phyloP scores from a whole-genome alignment of 1,140 invertebrate genomes.

The Leptoteleia sp. region DNA sequence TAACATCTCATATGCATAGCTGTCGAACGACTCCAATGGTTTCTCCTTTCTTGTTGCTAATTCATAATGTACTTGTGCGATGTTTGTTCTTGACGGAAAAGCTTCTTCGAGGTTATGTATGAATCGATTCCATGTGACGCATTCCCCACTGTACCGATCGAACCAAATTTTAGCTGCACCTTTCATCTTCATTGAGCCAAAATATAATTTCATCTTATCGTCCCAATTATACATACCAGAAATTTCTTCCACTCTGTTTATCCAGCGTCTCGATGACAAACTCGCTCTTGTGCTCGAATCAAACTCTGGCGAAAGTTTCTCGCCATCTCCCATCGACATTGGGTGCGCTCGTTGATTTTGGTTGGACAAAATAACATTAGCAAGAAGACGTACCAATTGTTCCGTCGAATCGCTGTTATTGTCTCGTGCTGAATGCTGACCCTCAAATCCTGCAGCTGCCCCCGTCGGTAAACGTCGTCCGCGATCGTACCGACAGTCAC shows the following conservation, averaged over 20 bases:
- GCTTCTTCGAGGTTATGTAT: neutral
- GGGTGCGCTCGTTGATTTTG: too few species aligned
- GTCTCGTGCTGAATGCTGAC: too few species aligned
- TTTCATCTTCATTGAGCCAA: constrained; percentile 33
- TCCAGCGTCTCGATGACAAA: too few species aligned
- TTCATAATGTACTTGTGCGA: constrained; percentile 1
- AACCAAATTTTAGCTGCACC: constrained; percentile 22
- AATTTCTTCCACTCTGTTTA: constrained; percentile 15
- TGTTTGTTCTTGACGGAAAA: constrained; percentile 18
- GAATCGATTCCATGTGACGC: constrained; percentile 12
- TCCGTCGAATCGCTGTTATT: too few species aligned
- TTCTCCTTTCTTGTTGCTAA: constrained; percentile 18
- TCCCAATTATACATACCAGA: constrained; percentile 24
- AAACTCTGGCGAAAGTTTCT: too few species aligned
- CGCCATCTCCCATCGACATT: too few species aligned
- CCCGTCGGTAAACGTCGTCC: too few species aligned
- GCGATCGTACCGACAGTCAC: too few species aligned
- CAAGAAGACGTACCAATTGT: too few species aligned
- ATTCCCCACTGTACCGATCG: neutral
- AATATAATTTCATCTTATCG: constrained; percentile 16
- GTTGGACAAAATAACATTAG: too few species aligned
- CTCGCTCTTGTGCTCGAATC: too few species aligned
- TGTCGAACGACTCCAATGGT: constrained; percentile 24
- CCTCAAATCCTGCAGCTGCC: too few species aligned
- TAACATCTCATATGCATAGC: constrained; percentile 29